Base-by-base conservation (phyloP, 2,797 vertebrate species). In the Oryzias sinensis region DNA sequence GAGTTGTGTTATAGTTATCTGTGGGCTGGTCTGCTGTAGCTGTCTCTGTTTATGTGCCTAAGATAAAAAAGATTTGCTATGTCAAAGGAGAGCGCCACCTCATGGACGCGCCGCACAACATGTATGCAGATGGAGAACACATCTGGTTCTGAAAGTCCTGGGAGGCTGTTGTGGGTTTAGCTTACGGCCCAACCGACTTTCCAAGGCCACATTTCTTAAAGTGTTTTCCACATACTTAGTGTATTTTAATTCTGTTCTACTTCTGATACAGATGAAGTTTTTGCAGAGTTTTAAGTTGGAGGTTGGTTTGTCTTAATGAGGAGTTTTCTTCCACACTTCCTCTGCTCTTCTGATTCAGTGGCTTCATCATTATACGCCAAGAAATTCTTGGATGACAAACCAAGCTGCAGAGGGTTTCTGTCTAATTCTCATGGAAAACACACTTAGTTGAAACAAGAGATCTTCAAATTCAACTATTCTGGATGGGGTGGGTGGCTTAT, bases 371-470 rank as follows among this genome's bases (percentile, higher is more conserved):
- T 17, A 69, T 77, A 65, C 68, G 54, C 72, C 78, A 67, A 63
- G 24, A 70, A 62, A 66, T 58, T 68, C 40, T 66, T 54, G 65
- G 65, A 68, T 59, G 46, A 54, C 58, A 48, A 59, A 16, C 2
- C 2, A 5, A 77, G 53, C 69, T 63, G 65, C 58, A 15, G 43
- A 53, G 24, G 43, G 45, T 56, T 65, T 63, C 14, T 48, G 61
- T 22, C 27, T 62, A 37, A 59, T 68, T 74, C 56, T 14, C 7
- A 62, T 48, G 45, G 27, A 78, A 59, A 79, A 70, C 47, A 65
- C 47, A 57, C 57, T 74, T 62, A 65, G 59, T 49, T 56, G 60
- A 52, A 72, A 68, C 49, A 56, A 56, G 57, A 80, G 65, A 72
- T 56, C 53, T 20, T 51, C 5, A 59, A 46, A 57, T 62, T 56